Conservation (phyloP, 2,888 invertebrate species). For the Temnothorax unifasciatus region DNA sequence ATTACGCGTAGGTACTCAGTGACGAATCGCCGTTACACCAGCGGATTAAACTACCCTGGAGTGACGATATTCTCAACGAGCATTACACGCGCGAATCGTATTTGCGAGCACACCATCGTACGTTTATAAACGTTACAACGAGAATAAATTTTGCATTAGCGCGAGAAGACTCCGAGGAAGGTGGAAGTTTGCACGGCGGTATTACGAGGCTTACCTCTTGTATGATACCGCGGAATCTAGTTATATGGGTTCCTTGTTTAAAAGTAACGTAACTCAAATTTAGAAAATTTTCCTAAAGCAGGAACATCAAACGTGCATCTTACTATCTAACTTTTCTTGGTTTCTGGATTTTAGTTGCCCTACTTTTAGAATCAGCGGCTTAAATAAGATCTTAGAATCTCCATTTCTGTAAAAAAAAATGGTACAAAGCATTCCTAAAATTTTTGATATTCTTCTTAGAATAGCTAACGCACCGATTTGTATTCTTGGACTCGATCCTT, state of each 20-base stretch:
- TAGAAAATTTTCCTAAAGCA: conserved; percentile 22
- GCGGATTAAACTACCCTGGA: conserved; percentile 52
- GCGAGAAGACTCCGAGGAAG: conserved; percentile 2
- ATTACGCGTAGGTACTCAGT: conserved; percentile 69
- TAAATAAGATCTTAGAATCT: background rate
- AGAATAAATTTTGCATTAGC: conserved; percentile 49
- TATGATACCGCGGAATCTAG: conserved; percentile 20
- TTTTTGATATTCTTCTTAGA: background rate
- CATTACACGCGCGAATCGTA: conserved; percentile 11
- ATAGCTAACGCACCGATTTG: background rate
- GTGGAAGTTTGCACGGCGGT: conserved; percentile 27
- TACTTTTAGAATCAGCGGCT: background rate
- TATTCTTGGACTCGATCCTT: background rate
- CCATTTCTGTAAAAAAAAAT: background rate
- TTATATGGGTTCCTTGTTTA: conserved; percentile 10
- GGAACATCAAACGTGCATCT: background rate
- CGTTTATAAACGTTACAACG: conserved; percentile 26
- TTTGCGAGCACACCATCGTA: conserved; percentile 8
- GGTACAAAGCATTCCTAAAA: background rate
- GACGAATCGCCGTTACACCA: conserved; percentile 71
- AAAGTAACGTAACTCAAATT: conserved; percentile 30
- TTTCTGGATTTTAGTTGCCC: background rate
- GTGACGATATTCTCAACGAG: conserved; percentile 28
- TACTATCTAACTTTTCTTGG: background rate
- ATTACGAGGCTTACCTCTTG: conserved; percentile 39